Evolutionary conservation across 2,113 vertebrate genomes (phyloP).

Genomic region (Eubucco bourcierii): DNA sequence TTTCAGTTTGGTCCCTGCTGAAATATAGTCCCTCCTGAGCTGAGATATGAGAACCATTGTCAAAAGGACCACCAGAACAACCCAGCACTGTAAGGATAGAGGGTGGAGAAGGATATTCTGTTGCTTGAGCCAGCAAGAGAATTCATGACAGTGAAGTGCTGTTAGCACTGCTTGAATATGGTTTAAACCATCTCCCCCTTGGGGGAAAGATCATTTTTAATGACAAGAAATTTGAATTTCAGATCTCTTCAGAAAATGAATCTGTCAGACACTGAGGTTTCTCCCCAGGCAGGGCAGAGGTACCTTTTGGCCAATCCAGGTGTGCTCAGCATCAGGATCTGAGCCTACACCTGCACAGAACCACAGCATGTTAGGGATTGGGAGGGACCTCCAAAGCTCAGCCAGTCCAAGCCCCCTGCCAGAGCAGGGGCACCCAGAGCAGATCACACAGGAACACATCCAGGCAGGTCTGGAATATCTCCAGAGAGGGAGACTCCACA

Average conservation of each 20-base stretch:
- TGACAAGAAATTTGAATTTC: slow-evolving; percentile 13
- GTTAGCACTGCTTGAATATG: slow-evolving; percentile 15
- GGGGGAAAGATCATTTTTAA: slow-evolving; percentile 3
- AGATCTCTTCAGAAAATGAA: not conserved
- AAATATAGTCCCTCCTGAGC: slow-evolving; percentile 10
- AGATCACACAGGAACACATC: too few relatives aligned
- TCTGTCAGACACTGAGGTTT: not conserved
- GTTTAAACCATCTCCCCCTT: not conserved
- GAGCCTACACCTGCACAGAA: rapidly evolving
- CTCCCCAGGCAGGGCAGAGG: not conserved
- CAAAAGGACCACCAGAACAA: not conserved
- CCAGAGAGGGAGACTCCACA: too few relatives aligned
- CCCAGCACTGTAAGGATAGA: not conserved
- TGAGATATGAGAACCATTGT: slow-evolving; percentile 20
- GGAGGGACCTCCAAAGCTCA: too few relatives aligned
- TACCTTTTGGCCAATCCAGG: not conserved
- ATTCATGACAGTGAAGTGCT: not conserved
- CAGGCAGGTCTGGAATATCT: too few relatives aligned
- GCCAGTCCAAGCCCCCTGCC: too few relatives aligned
- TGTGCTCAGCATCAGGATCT: not conserved
- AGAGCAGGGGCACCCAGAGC: too few relatives aligned
- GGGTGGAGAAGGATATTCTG: not conserved
- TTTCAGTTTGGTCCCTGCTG: not conserved
- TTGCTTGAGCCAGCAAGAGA: slow-evolving; percentile 40
- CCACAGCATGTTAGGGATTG: too few relatives aligned